Evolutionary conservation across 1,140 invertebrate species (phyloP).

Genomic region (Metaphire vulgaris): DNA sequence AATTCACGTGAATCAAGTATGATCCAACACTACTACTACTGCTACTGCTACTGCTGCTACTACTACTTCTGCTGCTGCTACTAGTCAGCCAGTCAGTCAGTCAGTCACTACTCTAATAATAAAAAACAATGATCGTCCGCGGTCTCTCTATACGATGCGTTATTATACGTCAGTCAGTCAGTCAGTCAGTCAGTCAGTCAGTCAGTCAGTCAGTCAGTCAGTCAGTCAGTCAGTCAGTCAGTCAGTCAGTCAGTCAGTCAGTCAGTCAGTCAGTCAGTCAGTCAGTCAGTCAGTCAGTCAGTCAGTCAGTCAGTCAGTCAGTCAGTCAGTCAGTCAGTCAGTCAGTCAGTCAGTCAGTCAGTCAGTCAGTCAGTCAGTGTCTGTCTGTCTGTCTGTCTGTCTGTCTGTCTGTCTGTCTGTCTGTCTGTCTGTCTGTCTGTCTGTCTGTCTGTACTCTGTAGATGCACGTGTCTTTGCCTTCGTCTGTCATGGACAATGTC

Average conservation of each 20-base stretch:
- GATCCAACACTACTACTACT: too few species aligned
- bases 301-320: conserved; percentile 15
- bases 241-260: conserved; percentile 15
- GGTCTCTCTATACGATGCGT: too few species aligned
- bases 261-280: conserved; percentile 16
- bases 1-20: too few species aligned
- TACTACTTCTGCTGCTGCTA: too few species aligned
- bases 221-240: conserved; percentile 20
- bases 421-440: not conserved
- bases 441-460: not conserved
- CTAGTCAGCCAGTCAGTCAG: conserved; percentile 9
- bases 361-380: conserved; percentile 7
- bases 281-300: conserved; percentile 17
- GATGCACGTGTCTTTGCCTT: too few species aligned
- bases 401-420: not conserved
- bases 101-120: not conserved
- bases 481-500: too few species aligned
- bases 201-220: conserved; percentile 25
- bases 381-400: not conserved
- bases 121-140: not conserved
- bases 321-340: conserved; percentile 18
- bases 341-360: conserved; percentile 21
- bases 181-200: conserved; percentile 25
- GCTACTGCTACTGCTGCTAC: too few species aligned
- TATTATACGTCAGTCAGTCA: conserved; percentile 17